A percentile compares a stretch with the other conserved stretches of the same genome.
phyloP scores from a whole-genome alignment of 2,797 vertebrate genomes.

The Phrynocephalus vlangalii region DNA sequence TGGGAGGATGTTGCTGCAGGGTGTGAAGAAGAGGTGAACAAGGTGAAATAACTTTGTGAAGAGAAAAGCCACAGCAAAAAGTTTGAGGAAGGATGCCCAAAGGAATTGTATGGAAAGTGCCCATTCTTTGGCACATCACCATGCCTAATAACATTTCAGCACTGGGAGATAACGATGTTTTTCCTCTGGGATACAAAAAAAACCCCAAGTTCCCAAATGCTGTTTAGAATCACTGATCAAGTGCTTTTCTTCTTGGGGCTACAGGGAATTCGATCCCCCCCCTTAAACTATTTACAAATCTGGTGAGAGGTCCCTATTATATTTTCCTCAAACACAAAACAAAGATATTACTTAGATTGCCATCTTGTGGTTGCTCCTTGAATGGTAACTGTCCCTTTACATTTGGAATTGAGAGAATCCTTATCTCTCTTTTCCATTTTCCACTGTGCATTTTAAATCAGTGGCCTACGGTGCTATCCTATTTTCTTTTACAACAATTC shows the following conservation, averaged over 20 bases:
- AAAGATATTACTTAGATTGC: constrained; percentile 59
- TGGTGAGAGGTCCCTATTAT: not conserved
- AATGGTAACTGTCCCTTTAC: constrained; percentile 24
- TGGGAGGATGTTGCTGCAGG: not conserved
- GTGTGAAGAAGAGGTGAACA: not conserved
- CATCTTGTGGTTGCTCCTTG: constrained; percentile 65
- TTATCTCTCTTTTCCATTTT: not conserved
- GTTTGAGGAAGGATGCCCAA: not conserved
- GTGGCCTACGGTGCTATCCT: not conserved
- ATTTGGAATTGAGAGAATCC: not conserved
- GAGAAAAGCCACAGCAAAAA: not conserved
- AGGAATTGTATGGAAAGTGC: not conserved
- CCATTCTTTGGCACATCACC: not conserved
- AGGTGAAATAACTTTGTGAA: not conserved
- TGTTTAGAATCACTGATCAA: not conserved
- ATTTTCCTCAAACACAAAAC: not conserved
- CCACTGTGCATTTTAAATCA: not conserved
- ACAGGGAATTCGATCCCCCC: not conserved
- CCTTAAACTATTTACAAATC: not conserved
- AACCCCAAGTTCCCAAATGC: not conserved
- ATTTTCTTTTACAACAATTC: not conserved
- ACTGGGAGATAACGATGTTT: too few relatives aligned
- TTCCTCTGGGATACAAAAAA: not conserved
- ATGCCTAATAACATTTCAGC: not conserved
- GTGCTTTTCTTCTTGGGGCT: not conserved